Percentiles rank a stretch among this genome's conserved stretches.
These are phyloP conservation scores for Pheosia gnoma DNA, from an alignment of 2,888 invertebrate species.

Conservation along the genomic window DNA sequence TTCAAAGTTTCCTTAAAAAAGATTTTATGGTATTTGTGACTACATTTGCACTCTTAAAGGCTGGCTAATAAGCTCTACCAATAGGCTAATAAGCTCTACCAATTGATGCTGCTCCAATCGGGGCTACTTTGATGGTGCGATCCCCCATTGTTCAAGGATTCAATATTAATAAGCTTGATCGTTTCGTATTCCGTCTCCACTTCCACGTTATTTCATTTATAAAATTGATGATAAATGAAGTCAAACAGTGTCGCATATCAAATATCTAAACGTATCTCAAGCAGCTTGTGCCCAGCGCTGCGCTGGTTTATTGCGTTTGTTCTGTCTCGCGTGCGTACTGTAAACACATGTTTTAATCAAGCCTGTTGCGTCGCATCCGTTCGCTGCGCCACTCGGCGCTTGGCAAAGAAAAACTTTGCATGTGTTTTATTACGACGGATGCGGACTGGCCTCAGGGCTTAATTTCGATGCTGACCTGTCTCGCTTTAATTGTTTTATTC, in stretches of 20 bases:
- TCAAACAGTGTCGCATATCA: conserved; percentile 20
- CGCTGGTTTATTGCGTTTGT: conserved; percentile 67
- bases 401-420: conserved; percentile 83
- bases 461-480: conserved; percentile 74
- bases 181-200: not conserved
- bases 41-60: too few species aligned
- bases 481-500: conserved; percentile 74
- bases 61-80: too few species aligned
- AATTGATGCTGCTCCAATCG: too few species aligned
- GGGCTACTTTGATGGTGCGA: too few species aligned
- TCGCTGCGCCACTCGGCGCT: conserved; percentile 72
- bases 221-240: conserved; percentile 1
- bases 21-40: not conserved
- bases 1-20: not conserved
- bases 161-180: not conserved
- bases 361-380: conserved; percentile 82
- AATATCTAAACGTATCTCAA: conserved; percentile 34
- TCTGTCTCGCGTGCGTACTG: conserved; percentile 75
- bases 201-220: not conserved
- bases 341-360: conserved; percentile 84
- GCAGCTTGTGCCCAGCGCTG: conserved; percentile 16
- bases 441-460: conserved; percentile 72
- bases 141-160: not conserved
- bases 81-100: too few species aligned
- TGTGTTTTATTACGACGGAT: conserved; percentile 83